Conservation (phyloP, 64 coral and sea anemone genomes). For the Anthopleura sola region DNA sequence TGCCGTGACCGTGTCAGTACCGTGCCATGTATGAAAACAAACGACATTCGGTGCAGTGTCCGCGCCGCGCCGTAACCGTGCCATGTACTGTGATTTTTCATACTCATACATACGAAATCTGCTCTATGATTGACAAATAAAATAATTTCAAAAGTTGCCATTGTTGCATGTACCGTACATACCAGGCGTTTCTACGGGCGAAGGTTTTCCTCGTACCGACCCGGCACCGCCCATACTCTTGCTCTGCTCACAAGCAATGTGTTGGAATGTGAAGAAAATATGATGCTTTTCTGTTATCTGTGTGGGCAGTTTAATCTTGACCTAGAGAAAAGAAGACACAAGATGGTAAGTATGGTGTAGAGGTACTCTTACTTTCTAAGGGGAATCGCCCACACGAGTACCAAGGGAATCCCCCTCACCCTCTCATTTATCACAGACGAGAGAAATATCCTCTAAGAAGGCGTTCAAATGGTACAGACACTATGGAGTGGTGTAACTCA, state of each 20-base stretch:
- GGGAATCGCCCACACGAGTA: too few species aligned
- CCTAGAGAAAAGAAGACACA: constrained; percentile 38
- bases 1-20: too few species aligned
- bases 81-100: too few species aligned
- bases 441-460: too few species aligned
- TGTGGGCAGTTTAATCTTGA: constrained; percentile 91
- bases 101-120: too few species aligned
- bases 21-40: too few species aligned
- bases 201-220: constrained; percentile 80
- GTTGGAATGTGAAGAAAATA: constrained; percentile 96
- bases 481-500: constrained; percentile 18
- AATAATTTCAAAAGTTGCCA: not conserved
- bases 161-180: not conserved
- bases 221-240: constrained; percentile 63
- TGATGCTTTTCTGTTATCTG: constrained; percentile 94
- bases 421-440: too few species aligned
- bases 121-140: too few species aligned
- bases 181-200: constrained; percentile 72
- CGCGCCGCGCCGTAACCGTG: too few species aligned
- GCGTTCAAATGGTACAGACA: too few species aligned
- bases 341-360: not conserved
- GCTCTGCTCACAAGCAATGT: constrained; percentile 87
- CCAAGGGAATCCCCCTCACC: too few species aligned
- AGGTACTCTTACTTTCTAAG: not conserved
- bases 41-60: too few species aligned